phyloP scores from a whole-genome alignment of 1,140 invertebrate species.

The Drosophila sp. region DNA sequence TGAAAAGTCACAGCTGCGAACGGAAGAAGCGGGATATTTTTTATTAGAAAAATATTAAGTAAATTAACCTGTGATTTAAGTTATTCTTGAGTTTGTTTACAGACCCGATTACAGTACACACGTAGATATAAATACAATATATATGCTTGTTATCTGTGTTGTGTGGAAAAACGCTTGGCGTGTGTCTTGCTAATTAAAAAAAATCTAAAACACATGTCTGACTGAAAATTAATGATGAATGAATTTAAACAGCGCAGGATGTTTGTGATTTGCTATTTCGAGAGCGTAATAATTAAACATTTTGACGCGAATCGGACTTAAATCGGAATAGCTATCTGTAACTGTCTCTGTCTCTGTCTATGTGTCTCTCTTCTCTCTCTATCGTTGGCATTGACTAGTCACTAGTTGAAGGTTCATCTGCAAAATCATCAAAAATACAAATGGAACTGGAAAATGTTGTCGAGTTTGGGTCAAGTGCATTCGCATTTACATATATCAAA shows the following conservation, averaged over 20 bases:
- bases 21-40: no score
- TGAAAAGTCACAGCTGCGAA: no score
- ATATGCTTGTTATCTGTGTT: conserved; percentile 1
- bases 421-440: conserved; percentile 14
- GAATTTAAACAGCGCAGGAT: conserved; percentile 61
- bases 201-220: conserved; percentile 27
- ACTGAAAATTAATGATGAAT: conserved; percentile 30
- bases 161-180: background rate
- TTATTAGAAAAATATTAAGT: no score
- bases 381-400: conserved; percentile 17
- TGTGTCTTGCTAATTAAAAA: conserved; percentile 58
- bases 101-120: background rate
- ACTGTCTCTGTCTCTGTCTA: conserved; percentile 11
- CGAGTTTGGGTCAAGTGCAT: conserved; percentile 78
- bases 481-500: conserved; percentile 71
- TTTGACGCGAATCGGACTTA: conserved; percentile 18
- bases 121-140: background rate
- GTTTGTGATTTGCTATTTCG: conserved; percentile 66
- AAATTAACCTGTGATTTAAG: no score
- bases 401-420: conserved; percentile 32
- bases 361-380: conserved; percentile 12
- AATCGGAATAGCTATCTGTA: no score
- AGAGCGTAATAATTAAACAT: conserved; percentile 74
- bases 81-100: background rate
- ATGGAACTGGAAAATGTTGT: conserved; percentile 3